Base-by-base conservation (phyloP, 2,888 invertebrate species). In the Allygus modestus region DNA sequence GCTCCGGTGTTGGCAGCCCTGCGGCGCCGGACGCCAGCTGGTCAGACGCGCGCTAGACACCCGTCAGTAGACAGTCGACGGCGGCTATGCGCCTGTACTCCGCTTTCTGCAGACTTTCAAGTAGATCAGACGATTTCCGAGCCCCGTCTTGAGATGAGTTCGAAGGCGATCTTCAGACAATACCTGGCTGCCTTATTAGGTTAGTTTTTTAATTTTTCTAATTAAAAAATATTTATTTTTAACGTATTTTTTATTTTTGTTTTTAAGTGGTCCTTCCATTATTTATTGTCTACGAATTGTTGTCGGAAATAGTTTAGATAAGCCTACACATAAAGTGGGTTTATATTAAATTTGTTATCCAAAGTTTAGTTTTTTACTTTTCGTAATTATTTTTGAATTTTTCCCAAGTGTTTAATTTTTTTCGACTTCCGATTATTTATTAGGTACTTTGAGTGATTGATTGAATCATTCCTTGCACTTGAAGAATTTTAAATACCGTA, bases 151-250 rank as follows among this genome's bases (percentile, higher is more conserved):
- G 79, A 79, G 12, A 79, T 79, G 79, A 58, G 58, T 20, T 54
- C 58, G 26, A 79, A 58, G 33, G 79, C 79, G 1, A 58, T 79
- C n/a, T 79, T 79, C 37, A 28, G 79, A 58, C 79, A 79, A 58
- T 79, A 79, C 37, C 20, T 79, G 33, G 79, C 79, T 58, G 79
- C 79, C 0, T 79, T 28, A 33, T 79, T 79, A 79, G 79, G 79
- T 79, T 33, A 58, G 79, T 79, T 37, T 31, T 31, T 65, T 58
- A 1, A 2, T 58, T 23, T 58, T 58, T 23, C 2, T 20, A 17
- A 23, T 23, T 58, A 23, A 2, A 46, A 46, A 46, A 9, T 46
- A 12, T 46, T 46, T 7, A 7, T 17, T 46, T 46, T 46, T 46
- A 46, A 46, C 11, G 46, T 46, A 17, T 12, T 46, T 46, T 46